Evolutionary conservation across 2,113 vertebrate species (phyloP), one percentile per base, ranked within the genome.

Genomic region (Halcyon malimbica): DNA sequence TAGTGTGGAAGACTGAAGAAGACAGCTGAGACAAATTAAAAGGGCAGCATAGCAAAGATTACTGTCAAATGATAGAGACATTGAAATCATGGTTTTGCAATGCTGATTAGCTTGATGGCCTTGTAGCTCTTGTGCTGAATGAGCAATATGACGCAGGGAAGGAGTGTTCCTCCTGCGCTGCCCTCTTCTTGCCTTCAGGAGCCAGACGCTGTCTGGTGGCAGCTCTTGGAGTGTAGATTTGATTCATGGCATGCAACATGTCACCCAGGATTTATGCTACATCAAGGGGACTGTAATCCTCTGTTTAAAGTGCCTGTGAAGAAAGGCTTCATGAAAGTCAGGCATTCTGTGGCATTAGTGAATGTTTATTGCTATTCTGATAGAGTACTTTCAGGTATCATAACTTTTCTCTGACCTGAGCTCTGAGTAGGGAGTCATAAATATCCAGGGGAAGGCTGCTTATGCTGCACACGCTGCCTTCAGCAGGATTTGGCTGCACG

Each of bases 291-390:
- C 81, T 7, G 37, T 91, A 96, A 95, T 77, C 86, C 51, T 82
- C 56, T 89, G 20, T 60, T 92, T 92, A 78, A 96, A 93, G 76
- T 75, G 82, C 50, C 74, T 86, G 63, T 77, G 87, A 94, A 90
- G 75, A 77, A 96, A 96, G 78, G 81, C 59, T 88, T 71, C 56
- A 24, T 67, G 25, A 31, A 94, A 94, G 70, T 78, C 14, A 2
- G 89, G 60, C 65, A 50, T 51, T 90, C 63, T 93, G 70, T 64
- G 89, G 51, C 89, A 31, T 86, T 78, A 73, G 89, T 68, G 42
- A 86, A 79, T 79, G 71, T 84, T 92, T 96, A 83, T 82, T 94
- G 78, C 84, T 91, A n/a, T 83, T 96, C 80, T 87, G 88, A 73
- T 69, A 44, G 77, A 75, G 54, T 92, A 59, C 74, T 95, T 94